Base-by-base conservation (phyloP, 2,888 invertebrate species). In the Drosophila setosimentum region DNA sequence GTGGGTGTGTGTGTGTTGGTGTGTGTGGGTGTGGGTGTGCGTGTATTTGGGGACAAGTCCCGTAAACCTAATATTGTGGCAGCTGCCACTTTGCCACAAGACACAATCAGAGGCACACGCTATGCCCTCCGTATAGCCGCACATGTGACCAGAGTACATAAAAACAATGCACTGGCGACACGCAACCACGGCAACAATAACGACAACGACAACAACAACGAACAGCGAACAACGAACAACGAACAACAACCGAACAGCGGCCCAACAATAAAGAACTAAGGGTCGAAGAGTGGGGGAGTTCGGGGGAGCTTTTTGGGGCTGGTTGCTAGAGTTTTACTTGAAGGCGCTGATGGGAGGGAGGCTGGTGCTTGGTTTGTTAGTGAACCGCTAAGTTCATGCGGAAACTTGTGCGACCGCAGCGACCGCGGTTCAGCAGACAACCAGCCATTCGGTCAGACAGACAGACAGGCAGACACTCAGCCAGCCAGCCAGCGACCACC, bases 331-430 rank as follows among this genome's bases (percentile, higher is more conserved):
- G 53, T 24, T 45, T 16, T 8, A 45, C 45, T 45, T 24, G 11
- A 45, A 2, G 21, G 21, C 6, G 58, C 30, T 42, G 57, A 27
- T 18, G 2, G 58, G 40, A 5, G 37, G 13, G 1, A 50, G 51
- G 16, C 24, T 45, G 45, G 24, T 24, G 16, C 16, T 35, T 50
- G 58, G 63, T 68, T 64, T 67, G 78, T 68, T 70, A 66, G 73
- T 55, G 66, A 77, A 73, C 77, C 77, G 68, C 72, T 66, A 82
- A 87, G 82, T 81, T 82, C 82, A 78, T 64, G 50, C 68, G 87
- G 83, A 74, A 88, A 88, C 71, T 86, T 83, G 73, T 69, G 83
- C 78, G 86, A 88, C 89, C 88, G 78, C 89, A 83, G 71, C 81
- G 83, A 88, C 83, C 77, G 71, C 71, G 58, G 37, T 58, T 53